Base-by-base conservation (phyloP, 2,113 vertebrate genomes). In the Neolamprologus kungweensis region DNA sequence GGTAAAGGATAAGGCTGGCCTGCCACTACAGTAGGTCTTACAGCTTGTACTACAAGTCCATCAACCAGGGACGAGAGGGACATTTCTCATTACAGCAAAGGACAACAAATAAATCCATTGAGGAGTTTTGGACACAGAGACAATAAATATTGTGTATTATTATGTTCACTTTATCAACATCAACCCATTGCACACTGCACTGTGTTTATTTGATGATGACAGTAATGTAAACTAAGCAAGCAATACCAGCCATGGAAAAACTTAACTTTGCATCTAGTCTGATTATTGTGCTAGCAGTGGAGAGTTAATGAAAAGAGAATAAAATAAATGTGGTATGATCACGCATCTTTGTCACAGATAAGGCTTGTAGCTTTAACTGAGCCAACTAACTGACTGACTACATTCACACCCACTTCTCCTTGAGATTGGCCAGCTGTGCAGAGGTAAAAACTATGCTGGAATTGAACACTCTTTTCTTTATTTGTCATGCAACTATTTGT, bases 1-100 rank as follows among this genome's bases (percentile, higher is more conserved):
- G 80, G 80, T 89, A 54, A 91, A 75, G 90, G 84, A 91, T 89
- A 82, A 88, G 21, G 60, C 26, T 86, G 85, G 91, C 88, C 85
- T 88, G 91, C 78, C 87, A 65, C 53, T 42, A 13, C 33, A 37
- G 19, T 13, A 31, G 68, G 80, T 88, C 88, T 85, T 65, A 60
- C n/a, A 78, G 42, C 68, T 40, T 81, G 45, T 33, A 84, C 57
- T 80, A 53, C 19, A 51, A 54, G 90, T 89, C 73, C 58, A 71
- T 93, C 78, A 91, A 45, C 37, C 26, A 5, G n/a, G 82, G 60
- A 65, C 21, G 16, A 86, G 11, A 16, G 26, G 42, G 47, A 26
- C 9, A 60, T 75, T 57, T 50, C 19, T 86, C 40, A 37, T 26
- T 45, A 42, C 7, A 71, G n/a, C 63, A 71, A 71, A 71, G 35